Conservation (phyloP, 2,888 invertebrate genomes). For the Machimus rusticus region DNA sequence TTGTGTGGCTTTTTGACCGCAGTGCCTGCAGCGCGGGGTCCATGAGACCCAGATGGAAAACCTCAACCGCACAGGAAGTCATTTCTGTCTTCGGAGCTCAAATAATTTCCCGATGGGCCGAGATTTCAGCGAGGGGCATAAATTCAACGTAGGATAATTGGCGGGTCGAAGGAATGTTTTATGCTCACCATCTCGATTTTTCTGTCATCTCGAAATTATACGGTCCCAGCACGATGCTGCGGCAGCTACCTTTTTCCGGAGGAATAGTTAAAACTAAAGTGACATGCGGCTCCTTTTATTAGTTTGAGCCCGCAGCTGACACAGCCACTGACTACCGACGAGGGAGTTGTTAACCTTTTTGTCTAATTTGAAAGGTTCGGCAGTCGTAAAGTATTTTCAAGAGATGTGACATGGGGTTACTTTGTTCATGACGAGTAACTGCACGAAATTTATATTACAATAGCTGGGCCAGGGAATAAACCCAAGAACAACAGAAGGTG, state of each 20-base stretch:
- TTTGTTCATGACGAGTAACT: neutral
- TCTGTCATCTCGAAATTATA: neutral
- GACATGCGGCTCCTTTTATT: neutral
- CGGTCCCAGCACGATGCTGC: neutral
- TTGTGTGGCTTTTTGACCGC: neutral
- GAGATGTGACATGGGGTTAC: neutral
- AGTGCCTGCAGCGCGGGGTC: neutral
- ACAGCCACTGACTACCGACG: neutral
- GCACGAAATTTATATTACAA: neutral
- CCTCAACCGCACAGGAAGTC: neutral
- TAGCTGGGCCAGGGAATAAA: neutral
- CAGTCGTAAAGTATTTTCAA: neutral
- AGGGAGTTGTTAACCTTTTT: neutral
- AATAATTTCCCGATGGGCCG: neutral
- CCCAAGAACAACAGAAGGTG: neutral
- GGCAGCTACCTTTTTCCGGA: neutral
- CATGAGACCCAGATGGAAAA: neutral
- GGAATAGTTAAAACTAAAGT: neutral
- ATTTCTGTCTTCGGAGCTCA: neutral
- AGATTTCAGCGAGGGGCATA: constrained; percentile 22
- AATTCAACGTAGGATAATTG: constrained; percentile 3
- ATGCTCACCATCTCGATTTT: neutral
- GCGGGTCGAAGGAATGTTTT: neutral
- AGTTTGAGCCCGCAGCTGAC: neutral
- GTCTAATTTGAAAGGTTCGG: neutral